Evolutionary conservation across 2,888 invertebrate genomes (phyloP), one percentile per base, ranked within the genome.

Genomic region (Drosophila setosimentum): DNA sequence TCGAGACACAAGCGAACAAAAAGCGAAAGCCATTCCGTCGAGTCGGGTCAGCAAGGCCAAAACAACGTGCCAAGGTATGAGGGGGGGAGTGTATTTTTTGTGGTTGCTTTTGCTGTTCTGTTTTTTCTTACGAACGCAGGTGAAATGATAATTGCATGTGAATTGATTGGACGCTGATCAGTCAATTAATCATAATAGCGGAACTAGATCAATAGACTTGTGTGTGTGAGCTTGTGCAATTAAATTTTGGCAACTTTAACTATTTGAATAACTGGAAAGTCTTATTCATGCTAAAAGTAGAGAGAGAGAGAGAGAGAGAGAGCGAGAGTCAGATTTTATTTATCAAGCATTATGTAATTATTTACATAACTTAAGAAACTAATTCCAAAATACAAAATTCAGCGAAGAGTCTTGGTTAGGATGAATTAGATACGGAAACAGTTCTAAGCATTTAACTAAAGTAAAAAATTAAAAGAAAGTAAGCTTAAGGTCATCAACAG

Each of bases 121-220:
- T 16, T 33, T 24, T 21, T 40, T 54, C 54, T 58, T 51, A 29
- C 58, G 35, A 62, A 42, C 54, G 62, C 78, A 78, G 78, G 75
- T 78, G 71, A 78, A 78, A 78, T 78, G 75, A 78, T 75, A 78
- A 78, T 78, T 78, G 75, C 71, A 75, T 75, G 78, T 60, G 78
- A 78, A 78, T 78, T 78, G 74, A 70, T 74, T 74, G 78, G 29
- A 29, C 59, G 67, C 61, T 66, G 70, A 78, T 78, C 70, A 64
- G 55, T 51, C 67, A 75, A 78, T 78, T 70, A 68, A 75, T 62
- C 51, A 48, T 40, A 64, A 49, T 48, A 16, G 35, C 42, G 59
- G 59, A 73, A 71, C 73, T 66, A 58, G 65, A 72, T 72, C 61
- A 72, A 45, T 65, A 66, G 71, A 71, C 69, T 24, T 33, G 35